Percentiles rank a stretch among this genome's conserved stretches.
Evolutionary conservation across 2,113 vertebrate genomes (phyloP).

Genomic region (Castor canadensis): DNA sequence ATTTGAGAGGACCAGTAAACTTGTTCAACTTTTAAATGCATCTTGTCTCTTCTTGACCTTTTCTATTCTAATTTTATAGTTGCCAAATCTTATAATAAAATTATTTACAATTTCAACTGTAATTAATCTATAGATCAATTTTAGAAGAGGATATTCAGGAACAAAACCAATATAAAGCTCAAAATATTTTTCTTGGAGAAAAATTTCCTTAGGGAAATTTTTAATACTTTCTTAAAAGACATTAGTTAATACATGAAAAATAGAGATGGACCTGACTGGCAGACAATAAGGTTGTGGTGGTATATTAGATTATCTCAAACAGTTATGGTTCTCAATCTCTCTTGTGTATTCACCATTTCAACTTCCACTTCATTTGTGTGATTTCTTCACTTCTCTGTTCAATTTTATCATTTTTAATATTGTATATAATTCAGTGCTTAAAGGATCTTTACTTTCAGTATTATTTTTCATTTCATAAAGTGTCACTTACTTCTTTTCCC

Average conservation of each 20-base stretch:
- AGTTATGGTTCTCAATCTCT: background rate
- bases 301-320: background rate
- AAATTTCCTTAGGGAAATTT: background rate
- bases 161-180: background rate
- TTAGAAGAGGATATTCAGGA: background rate
- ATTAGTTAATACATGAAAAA: background rate
- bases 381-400: background rate
- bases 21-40: background rate
- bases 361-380: background rate
- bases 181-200: background rate
- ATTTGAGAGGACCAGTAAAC: background rate
- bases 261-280: background rate
- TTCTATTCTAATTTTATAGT: background rate
- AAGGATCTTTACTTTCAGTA: background rate
- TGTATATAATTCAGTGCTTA: background rate
- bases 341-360: background rate
- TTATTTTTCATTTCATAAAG: background rate
- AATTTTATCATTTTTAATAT: background rate
- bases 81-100: background rate
- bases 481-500: background rate
- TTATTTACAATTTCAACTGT: background rate
- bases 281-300: background rate
- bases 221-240: background rate
- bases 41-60: background rate
- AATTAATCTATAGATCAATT: background rate